Evolutionary conservation across 64 coral and sea anemone species (phyloP), one percentile per base, ranked within the genome.

Genomic region (Dendronephthya gigantea): DNA sequence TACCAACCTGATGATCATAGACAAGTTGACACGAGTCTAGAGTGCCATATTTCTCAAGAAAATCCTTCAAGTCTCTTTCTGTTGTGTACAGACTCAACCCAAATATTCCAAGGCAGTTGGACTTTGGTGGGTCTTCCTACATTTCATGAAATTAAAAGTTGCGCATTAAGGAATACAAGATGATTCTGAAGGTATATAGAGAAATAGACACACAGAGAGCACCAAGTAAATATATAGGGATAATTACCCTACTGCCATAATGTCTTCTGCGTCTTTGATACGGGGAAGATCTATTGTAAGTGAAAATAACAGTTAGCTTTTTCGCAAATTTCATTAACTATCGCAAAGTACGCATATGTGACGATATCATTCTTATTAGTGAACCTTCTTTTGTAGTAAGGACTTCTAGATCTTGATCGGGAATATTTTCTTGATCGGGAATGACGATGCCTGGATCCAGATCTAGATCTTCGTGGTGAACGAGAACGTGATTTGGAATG

Each of bases 71-170:
- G 84, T 98, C 95, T 88, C 95, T 87, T 38, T 98, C 95, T 72
- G 92, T 98, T 12, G 95, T 98, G 85, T 98, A 98, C 36, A 98
- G 75, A 84, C 95, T 98, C 50, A 98, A 85, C 32, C 95, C 95
- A 92, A 98, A 98, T 81, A 98, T 88, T 38, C 95, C 95, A 66
- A 98, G 84, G 56, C 95, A 98, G 34, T 88, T 90, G 15, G 83
- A 89, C 0, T 84, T 55, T 69, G 90, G 76, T 62, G 95, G 95
- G 31, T 93, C 90, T 84, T 98, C 95, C 95, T 98, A 52, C 34
- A 48, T 19, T 19, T 62, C 13, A 9, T 35, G 16, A 48, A 62
- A 66, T 66, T 4, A 15, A 17, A 66, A 66, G 3, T 66, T 66
- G n/a, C n/a, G n/a, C 19, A 66, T 66, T 66, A 5, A n/a, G 22